Base-by-base conservation (phyloP, 35 echinoderm and acorn worm genomes). In the Ophiothrix spiculata region DNA sequence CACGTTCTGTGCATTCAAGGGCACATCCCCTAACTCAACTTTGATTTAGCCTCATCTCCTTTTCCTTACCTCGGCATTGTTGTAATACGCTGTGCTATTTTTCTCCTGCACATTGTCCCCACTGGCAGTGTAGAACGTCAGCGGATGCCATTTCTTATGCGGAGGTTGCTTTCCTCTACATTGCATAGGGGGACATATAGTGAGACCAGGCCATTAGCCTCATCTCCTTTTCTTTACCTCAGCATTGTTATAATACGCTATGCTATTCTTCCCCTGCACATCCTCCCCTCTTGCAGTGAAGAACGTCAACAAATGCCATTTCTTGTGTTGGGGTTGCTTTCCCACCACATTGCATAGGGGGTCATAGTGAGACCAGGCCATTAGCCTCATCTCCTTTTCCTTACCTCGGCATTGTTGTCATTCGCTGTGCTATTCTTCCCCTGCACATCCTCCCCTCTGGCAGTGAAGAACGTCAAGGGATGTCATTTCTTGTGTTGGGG, bases 101-200 rank as follows among this genome's bases (percentile, higher is more conserved):
- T 94, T 99, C 77, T 99, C 96, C 69, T 99, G 96, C 10, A 99
- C 64, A 33, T 99, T 92, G 89, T 99, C 96, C 35, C 96, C 96
- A 38, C 92, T 91, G 13, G 96, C 92, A 16, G 96, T 99, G 86
- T 89, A 99, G 81, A 99, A 99, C 0, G 96, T 91, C 86, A 99
- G 76, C 11, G 96, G 92, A 46, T 94, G 91, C 64, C 82, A 94
- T 64, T 88, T 91, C n/a, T 78, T 80, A 77, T 94, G 92, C 0
- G 76, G 21, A 0, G 90, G 92, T 79, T 99, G 96, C 77, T 99
- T 94, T 40, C 96, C 96, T 13, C 85, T 86, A 17, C 79, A 80
- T 36, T 94, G 49, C 13, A 99, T n/a, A n/a, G n/a, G n/a, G n/a
- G n/a, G n/a, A n/a, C n/a, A n/a, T n/a, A n/a, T n/a, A n/a, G n/a